These are phyloP conservation scores for Condylura cristata DNA, from an alignment of 2,113 vertebrate genomes.

Conservation along the genomic window DNA sequence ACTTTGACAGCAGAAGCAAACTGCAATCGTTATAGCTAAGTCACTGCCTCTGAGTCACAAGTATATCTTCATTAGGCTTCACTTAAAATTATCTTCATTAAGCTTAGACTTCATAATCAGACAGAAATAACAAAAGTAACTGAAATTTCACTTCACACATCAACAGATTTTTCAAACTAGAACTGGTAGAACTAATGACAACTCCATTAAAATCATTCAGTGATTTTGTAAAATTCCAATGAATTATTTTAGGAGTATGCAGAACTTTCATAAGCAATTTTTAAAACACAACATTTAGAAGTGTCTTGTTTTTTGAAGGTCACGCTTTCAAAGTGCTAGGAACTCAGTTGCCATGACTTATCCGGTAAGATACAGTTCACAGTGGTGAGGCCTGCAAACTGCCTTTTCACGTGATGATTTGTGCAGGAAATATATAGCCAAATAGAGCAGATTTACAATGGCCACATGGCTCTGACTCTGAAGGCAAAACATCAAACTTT, in stretches of 20 bases:
- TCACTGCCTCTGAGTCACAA: neutral
- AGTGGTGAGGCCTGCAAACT: neutral
- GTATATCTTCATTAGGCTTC: conserved; percentile 26
- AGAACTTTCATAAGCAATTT: neutral
- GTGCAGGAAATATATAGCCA: neutral
- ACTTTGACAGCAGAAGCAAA: neutral
- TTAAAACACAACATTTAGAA: neutral
- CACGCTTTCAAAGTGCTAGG: neutral
- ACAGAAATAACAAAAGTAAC: conserved; percentile 16
- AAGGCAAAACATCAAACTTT: neutral
- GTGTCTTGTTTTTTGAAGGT: neutral
- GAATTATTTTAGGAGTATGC: neutral
- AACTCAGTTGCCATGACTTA: neutral
- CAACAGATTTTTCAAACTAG: conserved; percentile 18
- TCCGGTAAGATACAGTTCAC: neutral
- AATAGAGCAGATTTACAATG: neutral
- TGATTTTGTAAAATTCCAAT: neutral
- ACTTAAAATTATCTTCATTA: neutral
- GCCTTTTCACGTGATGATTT: neutral
- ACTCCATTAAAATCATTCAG: neutral
- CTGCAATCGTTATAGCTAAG: neutral
- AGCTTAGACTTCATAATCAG: neutral
- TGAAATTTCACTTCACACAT: conserved; percentile 16
- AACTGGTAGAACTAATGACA: conserved; percentile 12
- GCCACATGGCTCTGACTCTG: neutral